phyloP scores from a whole-genome alignment of 2,888 invertebrate species.

The Agonopterix arenella region DNA sequence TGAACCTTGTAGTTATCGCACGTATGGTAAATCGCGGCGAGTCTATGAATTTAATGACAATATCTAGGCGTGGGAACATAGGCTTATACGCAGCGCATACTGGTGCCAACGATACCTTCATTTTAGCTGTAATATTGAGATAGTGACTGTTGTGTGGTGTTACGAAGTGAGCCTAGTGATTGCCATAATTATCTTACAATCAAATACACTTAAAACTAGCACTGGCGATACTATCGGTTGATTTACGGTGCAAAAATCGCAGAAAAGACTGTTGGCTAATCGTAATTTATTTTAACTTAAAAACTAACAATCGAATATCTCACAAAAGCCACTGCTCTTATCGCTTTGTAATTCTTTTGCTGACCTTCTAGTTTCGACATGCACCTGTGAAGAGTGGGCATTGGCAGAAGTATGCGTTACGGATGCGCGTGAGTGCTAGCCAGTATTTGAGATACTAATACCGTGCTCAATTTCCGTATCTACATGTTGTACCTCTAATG shows the following conservation, averaged over 20 bases:
- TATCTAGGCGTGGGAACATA: conserved; percentile 22
- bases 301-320: too few species aligned
- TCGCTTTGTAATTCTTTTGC: not conserved
- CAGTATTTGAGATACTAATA: conserved; percentile 62
- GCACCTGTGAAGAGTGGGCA: conserved; percentile 1
- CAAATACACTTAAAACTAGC: too few species aligned
- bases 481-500: conserved; percentile 62
- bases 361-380: not conserved
- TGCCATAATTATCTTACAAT: too few species aligned
- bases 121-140: too few species aligned
- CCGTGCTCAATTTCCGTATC: conserved; percentile 73
- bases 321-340: not conserved
- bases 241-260: too few species aligned
- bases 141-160: too few species aligned
- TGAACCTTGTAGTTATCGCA: too few species aligned
- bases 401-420: conserved; percentile 24
- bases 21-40: conserved; percentile 10
- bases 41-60: conserved; percentile 31
- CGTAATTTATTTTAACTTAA: too few species aligned
- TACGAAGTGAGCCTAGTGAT: too few species aligned
- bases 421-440: conserved; percentile 20
- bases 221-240: too few species aligned
- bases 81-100: conserved; percentile 38
- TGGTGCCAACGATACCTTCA: conserved; percentile 13
- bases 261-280: too few species aligned